A percentile compares a stretch with the other conserved stretches of the same genome.
Evolutionary conservation across 2,797 vertebrate genomes (phyloP).

Genomic region (Darevskia nairensis): DNA sequence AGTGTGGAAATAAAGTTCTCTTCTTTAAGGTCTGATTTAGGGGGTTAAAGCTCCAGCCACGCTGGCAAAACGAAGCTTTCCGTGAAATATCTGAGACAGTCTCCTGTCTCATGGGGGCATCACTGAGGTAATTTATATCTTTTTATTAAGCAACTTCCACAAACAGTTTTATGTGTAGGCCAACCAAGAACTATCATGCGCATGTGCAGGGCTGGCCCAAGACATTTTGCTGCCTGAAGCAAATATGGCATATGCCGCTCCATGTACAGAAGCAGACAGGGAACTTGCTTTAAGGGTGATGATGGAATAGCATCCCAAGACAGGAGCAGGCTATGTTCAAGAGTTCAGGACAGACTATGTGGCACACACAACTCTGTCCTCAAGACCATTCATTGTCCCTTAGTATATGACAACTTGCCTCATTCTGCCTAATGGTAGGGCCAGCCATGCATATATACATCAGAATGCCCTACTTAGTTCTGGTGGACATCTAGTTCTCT

Average conservation of each 20-base stretch:
- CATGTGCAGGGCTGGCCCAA: not conserved
- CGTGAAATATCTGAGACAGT: conserved; percentile 29
- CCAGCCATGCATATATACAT: not conserved
- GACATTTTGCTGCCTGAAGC: too few species aligned
- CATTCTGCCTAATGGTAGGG: too few species aligned
- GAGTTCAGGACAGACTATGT: too few species aligned
- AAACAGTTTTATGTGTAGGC: not conserved
- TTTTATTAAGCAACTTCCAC: conserved; percentile 8
- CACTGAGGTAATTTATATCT: conserved; percentile 17
- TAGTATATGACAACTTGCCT: too few species aligned
- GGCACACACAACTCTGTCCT: too few species aligned
- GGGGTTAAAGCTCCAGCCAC: conserved; percentile 46
- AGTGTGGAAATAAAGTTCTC: conserved; percentile 35
- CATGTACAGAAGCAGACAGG: too few species aligned
- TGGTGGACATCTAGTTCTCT: conserved; percentile 12
- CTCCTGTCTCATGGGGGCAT: not conserved
- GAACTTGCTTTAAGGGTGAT: too few species aligned
- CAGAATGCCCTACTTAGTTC: conserved; percentile 11
- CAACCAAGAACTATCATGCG: not conserved
- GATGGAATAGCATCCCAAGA: too few species aligned
- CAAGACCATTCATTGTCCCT: too few species aligned
- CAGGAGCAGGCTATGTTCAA: too few species aligned
- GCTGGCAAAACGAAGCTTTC: conserved; percentile 19
- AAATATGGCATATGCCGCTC: too few species aligned
- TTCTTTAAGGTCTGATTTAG: conserved; percentile 47